These are phyloP conservation scores for Nomada goodeniana DNA, from an alignment of 2,888 invertebrate species.

Conservation along the genomic window DNA sequence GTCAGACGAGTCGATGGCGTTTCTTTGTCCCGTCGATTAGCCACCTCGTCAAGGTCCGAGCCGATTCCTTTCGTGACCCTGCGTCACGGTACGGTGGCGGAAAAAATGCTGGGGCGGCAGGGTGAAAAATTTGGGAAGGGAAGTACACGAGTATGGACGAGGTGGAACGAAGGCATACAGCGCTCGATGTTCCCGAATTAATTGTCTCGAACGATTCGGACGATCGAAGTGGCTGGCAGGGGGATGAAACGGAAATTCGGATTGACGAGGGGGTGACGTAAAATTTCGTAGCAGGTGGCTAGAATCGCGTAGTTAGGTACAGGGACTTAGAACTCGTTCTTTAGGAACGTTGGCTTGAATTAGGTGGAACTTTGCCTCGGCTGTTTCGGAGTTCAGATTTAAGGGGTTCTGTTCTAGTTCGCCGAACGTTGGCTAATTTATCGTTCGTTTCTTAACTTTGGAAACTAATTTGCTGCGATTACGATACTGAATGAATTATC, in stretches of 20 bases:
- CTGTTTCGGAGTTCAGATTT: background rate
- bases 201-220: background rate
- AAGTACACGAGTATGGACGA: too few relatives aligned
- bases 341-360: background rate
- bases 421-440: background rate
- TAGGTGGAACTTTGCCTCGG: background rate
- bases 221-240: background rate
- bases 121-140: too few relatives aligned
- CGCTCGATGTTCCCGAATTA: background rate
- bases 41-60: constrained; percentile 44
- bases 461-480: too few relatives aligned
- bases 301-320: background rate
- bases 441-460: background rate
- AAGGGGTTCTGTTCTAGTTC: background rate
- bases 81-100: too few relatives aligned
- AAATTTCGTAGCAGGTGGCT: background rate
- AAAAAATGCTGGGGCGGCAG: too few relatives aligned
- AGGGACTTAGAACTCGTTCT: background rate
- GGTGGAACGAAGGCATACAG: background rate
- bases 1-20: constrained; percentile 70
- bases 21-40: constrained; percentile 61
- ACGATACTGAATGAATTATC: too few relatives aligned
- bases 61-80: too few relatives aligned
- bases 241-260: background rate
- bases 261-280: background rate